Evolutionary conservation across 2,888 invertebrate genomes (phyloP).

Genomic region (Eilema depressum): DNA sequence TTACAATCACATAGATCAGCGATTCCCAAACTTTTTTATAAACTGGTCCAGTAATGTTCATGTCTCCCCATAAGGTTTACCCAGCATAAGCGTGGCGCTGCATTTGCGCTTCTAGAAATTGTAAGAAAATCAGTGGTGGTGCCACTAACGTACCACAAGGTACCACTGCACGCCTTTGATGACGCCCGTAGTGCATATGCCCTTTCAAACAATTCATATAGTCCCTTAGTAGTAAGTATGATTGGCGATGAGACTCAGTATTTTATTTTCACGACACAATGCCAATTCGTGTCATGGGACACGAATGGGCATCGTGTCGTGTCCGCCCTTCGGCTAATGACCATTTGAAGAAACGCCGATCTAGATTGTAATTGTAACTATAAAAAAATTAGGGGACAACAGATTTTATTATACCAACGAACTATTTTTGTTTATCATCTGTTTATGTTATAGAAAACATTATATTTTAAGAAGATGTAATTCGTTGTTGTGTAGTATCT

Average conservation of each 20-base stretch:
- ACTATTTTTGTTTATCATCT: too few species aligned
- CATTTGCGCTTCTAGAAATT: too few species aligned
- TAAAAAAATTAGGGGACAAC: not conserved
- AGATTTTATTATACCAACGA: not conserved
- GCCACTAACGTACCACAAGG: not conserved
- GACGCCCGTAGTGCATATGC: not conserved
- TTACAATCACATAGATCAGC: not conserved
- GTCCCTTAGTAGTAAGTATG: too few species aligned
- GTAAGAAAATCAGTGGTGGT: too few species aligned
- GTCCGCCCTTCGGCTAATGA: not conserved
- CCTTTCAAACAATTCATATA: too few species aligned
- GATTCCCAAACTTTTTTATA: not conserved
- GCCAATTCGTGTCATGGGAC: not conserved
- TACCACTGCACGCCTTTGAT: too few species aligned
- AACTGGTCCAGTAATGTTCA: too few species aligned
- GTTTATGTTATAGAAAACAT: not conserved
- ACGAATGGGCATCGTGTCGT: too few species aligned
- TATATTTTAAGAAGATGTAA: not conserved
- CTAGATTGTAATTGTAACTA: not conserved
- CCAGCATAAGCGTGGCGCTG: too few species aligned
- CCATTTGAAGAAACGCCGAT: not conserved
- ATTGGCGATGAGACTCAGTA: not conserved
- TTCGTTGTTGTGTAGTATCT: not conserved
- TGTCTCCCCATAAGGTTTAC: not conserved
- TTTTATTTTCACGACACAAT: not conserved